Evolutionary conservation across 2,888 invertebrate genomes (phyloP).

Genomic region (Crioceris asparagi): DNA sequence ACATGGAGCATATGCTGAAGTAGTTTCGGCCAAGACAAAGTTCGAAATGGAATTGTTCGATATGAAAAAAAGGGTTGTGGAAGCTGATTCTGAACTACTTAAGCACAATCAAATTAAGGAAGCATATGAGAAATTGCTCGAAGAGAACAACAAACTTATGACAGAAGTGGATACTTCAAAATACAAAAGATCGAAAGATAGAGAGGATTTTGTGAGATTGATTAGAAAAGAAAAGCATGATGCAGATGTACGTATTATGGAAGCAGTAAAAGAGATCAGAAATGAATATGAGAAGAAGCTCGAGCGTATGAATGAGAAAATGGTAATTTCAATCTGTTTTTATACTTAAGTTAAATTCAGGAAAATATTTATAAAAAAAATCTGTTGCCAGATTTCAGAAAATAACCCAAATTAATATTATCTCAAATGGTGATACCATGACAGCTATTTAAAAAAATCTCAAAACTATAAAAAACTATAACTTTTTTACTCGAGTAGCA

Average conservation of each 20-base stretch:
- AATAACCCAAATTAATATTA: no score
- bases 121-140: conserved; percentile 34
- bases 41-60: conserved; percentile 30
- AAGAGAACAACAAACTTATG: conserved; percentile 33
- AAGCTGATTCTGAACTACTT: conserved; percentile 22
- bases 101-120: conserved; percentile 28
- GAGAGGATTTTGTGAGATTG: conserved; percentile 32
- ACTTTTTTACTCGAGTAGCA: no score
- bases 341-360: no score
- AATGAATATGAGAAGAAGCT: conserved; percentile 63
- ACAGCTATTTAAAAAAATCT: no score
- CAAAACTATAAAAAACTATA: no score
- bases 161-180: conserved; percentile 35
- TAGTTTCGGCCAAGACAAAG: conserved; percentile 30
- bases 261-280: conserved; percentile 45
- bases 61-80: conserved; percentile 24
- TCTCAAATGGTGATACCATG: no score
- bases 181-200: conserved; percentile 32
- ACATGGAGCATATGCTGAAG: conserved; percentile 29
- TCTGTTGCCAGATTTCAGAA: no score
- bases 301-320: conserved; percentile 68
- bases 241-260: conserved; percentile 28
- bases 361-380: no score
- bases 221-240: conserved; percentile 30
- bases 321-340: conserved; percentile 68